phyloP scores from a whole-genome alignment of 2,888 invertebrate genomes.

The Parnassius apollo region DNA sequence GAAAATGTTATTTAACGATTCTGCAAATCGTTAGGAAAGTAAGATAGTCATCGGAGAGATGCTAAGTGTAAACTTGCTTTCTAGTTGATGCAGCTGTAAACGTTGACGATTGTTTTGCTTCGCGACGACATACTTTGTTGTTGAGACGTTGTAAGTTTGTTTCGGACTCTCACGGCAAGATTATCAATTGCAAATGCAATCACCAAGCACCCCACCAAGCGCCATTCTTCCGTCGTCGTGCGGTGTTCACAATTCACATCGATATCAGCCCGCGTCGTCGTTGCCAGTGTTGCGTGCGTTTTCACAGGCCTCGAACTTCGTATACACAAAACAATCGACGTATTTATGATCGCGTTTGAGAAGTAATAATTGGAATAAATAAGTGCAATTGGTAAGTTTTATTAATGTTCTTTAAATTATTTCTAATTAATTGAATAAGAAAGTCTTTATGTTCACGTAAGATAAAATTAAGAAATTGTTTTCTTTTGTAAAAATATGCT shows the following conservation, averaged over 20 bases:
- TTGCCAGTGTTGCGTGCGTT: constrained; percentile 15
- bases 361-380: not conserved
- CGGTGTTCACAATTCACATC: constrained; percentile 24
- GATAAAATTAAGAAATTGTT: too few relatives aligned
- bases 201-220: constrained; percentile 28
- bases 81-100: constrained; percentile 23
- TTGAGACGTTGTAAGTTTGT: constrained; percentile 26
- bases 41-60: constrained; percentile 30
- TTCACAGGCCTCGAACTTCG: not conserved
- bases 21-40: constrained; percentile 25
- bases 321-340: not conserved
- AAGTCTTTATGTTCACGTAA: too few relatives aligned
- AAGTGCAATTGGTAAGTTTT: constrained; percentile 7
- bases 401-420: not conserved
- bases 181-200: constrained; percentile 32
- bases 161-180: constrained; percentile 43
- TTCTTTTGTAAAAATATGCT: too few relatives aligned
- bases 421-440: too few relatives aligned
- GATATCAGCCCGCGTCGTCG: constrained; percentile 17
- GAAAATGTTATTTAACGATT: not conserved
- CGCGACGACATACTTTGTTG: constrained; percentile 26
- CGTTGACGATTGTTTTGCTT: constrained; percentile 34
- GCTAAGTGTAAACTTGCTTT: constrained; percentile 19
- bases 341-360: not conserved
- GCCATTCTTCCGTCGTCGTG: constrained; percentile 30